Conservation (phyloP, 2,888 invertebrate genomes). For the Cryptus armator region DNA sequence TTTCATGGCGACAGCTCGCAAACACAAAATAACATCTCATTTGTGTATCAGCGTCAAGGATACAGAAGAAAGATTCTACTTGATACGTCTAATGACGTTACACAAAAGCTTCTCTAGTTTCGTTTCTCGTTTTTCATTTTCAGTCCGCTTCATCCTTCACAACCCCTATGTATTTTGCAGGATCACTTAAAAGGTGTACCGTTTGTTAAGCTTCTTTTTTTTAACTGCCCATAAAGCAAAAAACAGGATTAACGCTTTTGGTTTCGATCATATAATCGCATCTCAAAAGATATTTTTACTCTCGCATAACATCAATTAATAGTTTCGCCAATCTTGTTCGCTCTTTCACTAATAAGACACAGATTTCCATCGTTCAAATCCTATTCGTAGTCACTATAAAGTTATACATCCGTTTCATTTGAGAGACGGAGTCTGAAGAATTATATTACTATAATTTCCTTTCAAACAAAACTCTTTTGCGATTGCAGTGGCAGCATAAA, state of each 20-base stretch:
- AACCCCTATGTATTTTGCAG: background rate
- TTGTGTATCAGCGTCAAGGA: background rate
- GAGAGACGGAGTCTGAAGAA: background rate
- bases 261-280: too few species aligned
- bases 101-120: background rate
- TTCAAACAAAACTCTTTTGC: constrained; percentile 9
- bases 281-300: background rate
- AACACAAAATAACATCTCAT: constrained; percentile 7
- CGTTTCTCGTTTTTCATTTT: background rate
- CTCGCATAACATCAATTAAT: background rate
- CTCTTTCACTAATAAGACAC: constrained; percentile 13
- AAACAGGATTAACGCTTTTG: too few species aligned
- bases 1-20: background rate
- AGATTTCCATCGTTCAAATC: background rate
- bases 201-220: constrained; percentile 6
- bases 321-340: background rate
- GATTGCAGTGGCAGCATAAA: background rate
- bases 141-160: background rate
- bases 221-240: background rate
- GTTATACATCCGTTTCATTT: background rate
- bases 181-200: constrained; percentile 26
- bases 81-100: background rate
- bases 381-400: constrained; percentile 25
- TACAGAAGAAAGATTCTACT: constrained; percentile 13
- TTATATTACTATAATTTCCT: background rate